Base-by-base conservation (phyloP, 2,113 vertebrate species). In the Cyprinodon variegatus region DNA sequence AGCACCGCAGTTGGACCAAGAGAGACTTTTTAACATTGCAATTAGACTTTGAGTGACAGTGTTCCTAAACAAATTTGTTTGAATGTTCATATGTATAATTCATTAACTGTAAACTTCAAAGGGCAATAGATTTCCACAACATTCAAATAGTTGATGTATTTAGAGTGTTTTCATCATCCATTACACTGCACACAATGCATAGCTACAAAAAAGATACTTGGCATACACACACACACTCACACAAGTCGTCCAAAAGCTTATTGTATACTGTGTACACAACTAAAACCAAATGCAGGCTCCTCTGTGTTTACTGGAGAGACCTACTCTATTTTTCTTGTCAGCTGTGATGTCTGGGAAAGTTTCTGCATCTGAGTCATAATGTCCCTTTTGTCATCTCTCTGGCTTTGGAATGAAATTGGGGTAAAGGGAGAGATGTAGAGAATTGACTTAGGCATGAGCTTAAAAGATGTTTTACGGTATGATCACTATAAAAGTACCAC, bases 41-140 rank as follows among this genome's bases (percentile, higher is more conserved):
- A 48, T 81, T 60, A 75, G 62, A 87, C 63, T 79, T 83, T 85
- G 79, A 84, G 68, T 65, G 83, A 89, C 81, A 83, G 46, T 75
- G 80, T 89, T 90, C 72, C 83, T 76, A 92, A 89, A 90, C 89
- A 88, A 62, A 82, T 83, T 85, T 87, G 89, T 92, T 91, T 85
- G 79, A 90, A 85, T 87, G 76, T 86, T 83, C 80, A 81, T 79
- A 81, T 81, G 80, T 80, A 86, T 88, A 89, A 90, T 89, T 91
- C 84, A 89, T 89, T 89, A 84, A 82, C 78, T 86, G 77, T 68
- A 60, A 83, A 93, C 88, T 89, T 90, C 84, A 91, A 90, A 85
- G 45, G 11, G 78, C 78, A 87, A 87, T 90, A 83, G 88, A 86
- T 77, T 68, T 76, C 86, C 87, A 85, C 83, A 83, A 76, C 76